These are phyloP conservation scores for Hafferia zeledoni DNA, from an alignment of 2,797 vertebrate genomes.

Conservation along the genomic window DNA sequence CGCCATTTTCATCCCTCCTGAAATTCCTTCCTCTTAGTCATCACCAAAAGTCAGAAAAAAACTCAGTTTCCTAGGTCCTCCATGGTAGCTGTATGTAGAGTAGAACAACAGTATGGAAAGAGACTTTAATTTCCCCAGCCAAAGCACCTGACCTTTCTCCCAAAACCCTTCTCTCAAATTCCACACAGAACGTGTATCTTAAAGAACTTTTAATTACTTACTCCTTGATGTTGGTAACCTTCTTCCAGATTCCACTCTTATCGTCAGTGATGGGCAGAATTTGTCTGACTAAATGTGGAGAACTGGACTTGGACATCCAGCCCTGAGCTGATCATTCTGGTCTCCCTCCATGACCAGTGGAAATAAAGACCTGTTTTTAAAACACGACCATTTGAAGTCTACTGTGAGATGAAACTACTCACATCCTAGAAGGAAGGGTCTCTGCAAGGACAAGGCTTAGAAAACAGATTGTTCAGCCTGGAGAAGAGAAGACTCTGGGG, in stretches of 20 bases:
- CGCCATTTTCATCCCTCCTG: not conserved
- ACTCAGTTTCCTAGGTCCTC: rapidly evolving
- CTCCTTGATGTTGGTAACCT: not conserved
- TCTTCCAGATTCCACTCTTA: not conserved
- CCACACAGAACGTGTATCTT: not conserved
- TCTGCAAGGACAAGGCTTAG: not conserved
- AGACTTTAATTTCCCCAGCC: not conserved
- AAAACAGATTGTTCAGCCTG: not conserved
- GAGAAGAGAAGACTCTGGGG: not conserved
- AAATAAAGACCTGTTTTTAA: not conserved
- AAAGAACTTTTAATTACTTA: not conserved
- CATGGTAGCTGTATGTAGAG: rapidly evolving
- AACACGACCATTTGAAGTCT: not conserved
- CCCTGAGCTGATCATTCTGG: not conserved
- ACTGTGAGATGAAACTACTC: not conserved
- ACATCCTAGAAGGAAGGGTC: not conserved
- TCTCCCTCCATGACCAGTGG: not conserved
- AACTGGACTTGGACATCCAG: not conserved
- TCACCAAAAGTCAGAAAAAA: not conserved
- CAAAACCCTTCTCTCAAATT: not conserved
- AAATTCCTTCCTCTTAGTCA: not conserved
- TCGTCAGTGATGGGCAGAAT: not conserved
- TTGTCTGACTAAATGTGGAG: not conserved
- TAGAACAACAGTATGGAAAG: not conserved
- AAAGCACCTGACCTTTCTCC: not conserved